Conservation (phyloP, 2,888 invertebrate species). For the Andrena chrysosceles region DNA sequence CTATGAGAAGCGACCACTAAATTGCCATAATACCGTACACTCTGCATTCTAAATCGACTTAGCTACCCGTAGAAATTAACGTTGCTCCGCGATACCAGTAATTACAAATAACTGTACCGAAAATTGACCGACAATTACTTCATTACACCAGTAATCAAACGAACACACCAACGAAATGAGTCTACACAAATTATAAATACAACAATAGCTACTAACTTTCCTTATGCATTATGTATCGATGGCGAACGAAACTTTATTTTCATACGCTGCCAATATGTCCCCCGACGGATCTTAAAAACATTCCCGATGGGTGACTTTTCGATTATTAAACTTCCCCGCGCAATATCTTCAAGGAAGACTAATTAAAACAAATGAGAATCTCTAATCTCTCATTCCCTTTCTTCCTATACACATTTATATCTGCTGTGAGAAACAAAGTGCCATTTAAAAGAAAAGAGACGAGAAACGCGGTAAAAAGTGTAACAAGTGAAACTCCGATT, state of each 20-base stretch:
- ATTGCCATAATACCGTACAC: constrained; percentile 39
- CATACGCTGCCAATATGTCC: too few relatives aligned
- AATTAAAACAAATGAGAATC: background rate
- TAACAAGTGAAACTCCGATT: constrained; percentile 38
- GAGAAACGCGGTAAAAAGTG: background rate
- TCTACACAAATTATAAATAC: background rate
- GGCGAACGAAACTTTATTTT: too few relatives aligned
- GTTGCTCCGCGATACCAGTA: constrained; percentile 23
- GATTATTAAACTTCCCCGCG: background rate
- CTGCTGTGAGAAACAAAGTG: background rate
- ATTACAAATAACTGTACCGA: constrained; percentile 55
- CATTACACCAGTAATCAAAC: constrained; percentile 7
- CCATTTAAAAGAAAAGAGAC: background rate
- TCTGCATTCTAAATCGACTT: constrained; percentile 46
- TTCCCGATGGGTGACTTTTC: background rate
- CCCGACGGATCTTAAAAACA: background rate
- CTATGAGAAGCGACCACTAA: constrained; percentile 6
- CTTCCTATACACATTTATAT: background rate
- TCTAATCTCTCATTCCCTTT: background rate
- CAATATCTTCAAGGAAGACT: background rate
- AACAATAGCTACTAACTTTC: background rate
- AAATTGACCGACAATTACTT: constrained; percentile 30
- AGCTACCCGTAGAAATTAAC: constrained; percentile 43
- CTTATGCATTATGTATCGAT: background rate
- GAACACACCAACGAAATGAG: background rate